Percentiles rank a stretch among this genome's conserved stretches.
Evolutionary conservation across 2,113 vertebrate genomes (phyloP).

Genomic region (Baryphthengus martii): DNA sequence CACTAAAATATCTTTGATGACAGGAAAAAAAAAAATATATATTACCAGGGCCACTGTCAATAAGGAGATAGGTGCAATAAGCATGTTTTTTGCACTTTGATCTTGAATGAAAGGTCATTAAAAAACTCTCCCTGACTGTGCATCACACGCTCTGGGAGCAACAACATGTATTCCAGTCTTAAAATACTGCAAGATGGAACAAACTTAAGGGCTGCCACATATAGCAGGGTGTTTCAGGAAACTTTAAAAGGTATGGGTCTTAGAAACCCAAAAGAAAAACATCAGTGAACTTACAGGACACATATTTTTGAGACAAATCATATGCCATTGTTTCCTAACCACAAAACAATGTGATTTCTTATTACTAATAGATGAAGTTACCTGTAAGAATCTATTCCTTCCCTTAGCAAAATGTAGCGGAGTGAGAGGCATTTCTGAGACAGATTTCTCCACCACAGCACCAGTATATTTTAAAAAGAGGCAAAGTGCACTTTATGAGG

Average conservation of each 20-base stretch:
- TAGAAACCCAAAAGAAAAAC: background rate
- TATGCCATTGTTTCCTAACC: background rate
- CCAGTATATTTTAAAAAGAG: constrained; percentile 36
- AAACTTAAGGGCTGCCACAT: background rate
- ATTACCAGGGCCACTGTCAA: background rate
- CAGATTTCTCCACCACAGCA: background rate
- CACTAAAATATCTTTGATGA: background rate
- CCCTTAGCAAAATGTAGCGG: background rate
- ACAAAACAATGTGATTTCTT: background rate
- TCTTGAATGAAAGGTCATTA: background rate
- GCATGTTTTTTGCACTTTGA: background rate
- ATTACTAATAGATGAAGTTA: background rate
- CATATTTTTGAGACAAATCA: background rate
- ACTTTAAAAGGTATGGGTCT: background rate
- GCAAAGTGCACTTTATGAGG: constrained; percentile 12
- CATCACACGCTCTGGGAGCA: background rate
- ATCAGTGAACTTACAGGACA: background rate
- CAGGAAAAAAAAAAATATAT: background rate
- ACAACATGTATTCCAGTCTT: background rate
- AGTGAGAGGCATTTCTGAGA: background rate
- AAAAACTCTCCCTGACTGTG: background rate
- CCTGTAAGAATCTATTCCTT: background rate
- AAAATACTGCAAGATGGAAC: background rate
- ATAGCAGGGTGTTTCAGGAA: background rate
- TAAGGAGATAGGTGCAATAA: background rate